Conservation (phyloP, 2,797 vertebrate species). For the Emys orbicularis region DNA sequence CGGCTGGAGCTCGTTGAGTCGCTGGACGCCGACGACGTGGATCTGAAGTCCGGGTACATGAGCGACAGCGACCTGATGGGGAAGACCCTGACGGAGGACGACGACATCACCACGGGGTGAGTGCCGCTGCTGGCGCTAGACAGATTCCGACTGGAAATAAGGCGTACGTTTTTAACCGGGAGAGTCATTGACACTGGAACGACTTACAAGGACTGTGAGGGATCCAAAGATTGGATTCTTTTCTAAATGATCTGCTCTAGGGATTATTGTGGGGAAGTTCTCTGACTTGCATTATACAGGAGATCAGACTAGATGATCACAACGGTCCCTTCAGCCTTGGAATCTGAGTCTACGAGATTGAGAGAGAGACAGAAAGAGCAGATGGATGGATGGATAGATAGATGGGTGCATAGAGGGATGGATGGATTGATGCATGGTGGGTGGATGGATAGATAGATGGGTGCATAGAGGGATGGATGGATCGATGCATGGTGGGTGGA, state of each 20-base stretch:
- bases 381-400: no score
- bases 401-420: no score
- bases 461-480: no score
- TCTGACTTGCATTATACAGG: neutral
- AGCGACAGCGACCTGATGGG: slow-evolving; percentile 88
- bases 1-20: slow-evolving; percentile 91
- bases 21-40: slow-evolving; percentile 85
- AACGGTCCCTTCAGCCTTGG: neutral
- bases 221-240: no score
- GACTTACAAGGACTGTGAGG: no score
- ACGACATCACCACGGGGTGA: slow-evolving; percentile 94
- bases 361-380: no score
- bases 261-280: neutral
- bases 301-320: neutral
- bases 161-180: neutral
- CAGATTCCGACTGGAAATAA: neutral
- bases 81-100: slow-evolving; percentile 94
- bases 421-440: fast-evolving
- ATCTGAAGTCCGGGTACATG: slow-evolving; percentile 93
- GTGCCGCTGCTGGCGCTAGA: neutral
- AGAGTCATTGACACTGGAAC: neutral
- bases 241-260: neutral
- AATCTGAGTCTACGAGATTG: neutral
- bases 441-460: fast-evolving
- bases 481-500: no score